Evolutionary conservation across 2,888 invertebrate genomes (phyloP).

Genomic region (Aproaerema taeniolella): DNA sequence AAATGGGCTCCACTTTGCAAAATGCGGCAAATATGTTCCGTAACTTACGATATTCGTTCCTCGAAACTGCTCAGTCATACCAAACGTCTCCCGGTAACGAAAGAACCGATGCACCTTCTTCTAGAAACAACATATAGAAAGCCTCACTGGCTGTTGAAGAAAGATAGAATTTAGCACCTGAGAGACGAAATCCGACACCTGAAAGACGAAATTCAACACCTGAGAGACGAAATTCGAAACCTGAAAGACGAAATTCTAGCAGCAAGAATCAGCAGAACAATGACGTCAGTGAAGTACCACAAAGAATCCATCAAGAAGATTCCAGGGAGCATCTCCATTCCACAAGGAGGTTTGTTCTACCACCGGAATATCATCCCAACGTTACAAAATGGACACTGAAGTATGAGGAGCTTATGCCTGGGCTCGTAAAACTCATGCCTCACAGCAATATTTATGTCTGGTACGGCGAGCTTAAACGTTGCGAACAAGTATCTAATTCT

Average conservation of each 20-base stretch:
- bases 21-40: slow-evolving; percentile 3
- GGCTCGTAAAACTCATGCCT: neutral
- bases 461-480: slow-evolving; percentile 8
- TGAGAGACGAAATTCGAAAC: no score
- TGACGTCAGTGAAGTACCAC: slow-evolving; percentile 1
- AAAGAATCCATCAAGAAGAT: no score
- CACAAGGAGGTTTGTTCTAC: slow-evolving; percentile 1
- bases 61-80: slow-evolving; percentile 2
- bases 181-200: no score
- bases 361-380: slow-evolving; percentile 6
- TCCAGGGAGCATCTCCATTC: no score
- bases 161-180: slow-evolving; percentile 1
- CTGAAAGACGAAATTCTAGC: neutral
- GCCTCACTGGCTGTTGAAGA: slow-evolving; percentile 3
- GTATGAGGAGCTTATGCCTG: neutral
- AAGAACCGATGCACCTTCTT: slow-evolving; percentile 2
- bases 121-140: slow-evolving; percentile 1
- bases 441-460: slow-evolving; percentile 3
- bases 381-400: slow-evolving; percentile 7
- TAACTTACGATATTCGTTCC: slow-evolving; percentile 5
- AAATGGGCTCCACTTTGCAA: slow-evolving; percentile 4
- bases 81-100: slow-evolving; percentile 3
- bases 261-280: slow-evolving; percentile 1
- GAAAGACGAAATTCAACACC: no score
- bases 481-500: slow-evolving; percentile 11